Evolutionary conservation across 2,888 invertebrate genomes (phyloP), one percentile per base, ranked within the genome.

Genomic region (Andrena dorsata): DNA sequence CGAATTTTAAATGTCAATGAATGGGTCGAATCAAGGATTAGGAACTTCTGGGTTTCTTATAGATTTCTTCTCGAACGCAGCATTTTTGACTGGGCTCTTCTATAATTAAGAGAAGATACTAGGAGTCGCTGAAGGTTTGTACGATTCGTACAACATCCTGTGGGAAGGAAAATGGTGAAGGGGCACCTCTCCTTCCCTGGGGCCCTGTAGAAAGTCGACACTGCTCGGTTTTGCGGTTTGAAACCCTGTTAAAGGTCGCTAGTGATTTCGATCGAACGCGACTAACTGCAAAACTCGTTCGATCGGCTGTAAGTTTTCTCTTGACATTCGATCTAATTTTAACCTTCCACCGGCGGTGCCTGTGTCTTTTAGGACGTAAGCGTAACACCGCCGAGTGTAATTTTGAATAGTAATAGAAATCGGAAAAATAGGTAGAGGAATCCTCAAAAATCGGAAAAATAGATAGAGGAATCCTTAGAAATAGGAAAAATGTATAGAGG

Each of bases 191-290:
- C n/a, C 10, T 58, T 49, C 78, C 85, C 76, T 49, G 49, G n/a
- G 63, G 81, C 83, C 13, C 28, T 26, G 60, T 84, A 81, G 85
- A 81, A 81, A 85, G 85, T 81, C 35, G 72, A 64, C 51, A 68
- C 56, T 7, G 53, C 26, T 49, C 58, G 61, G 47, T 71, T 80
- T 73, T 73, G 66, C 65, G 76, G 63, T 65, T 81, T 72, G 81
- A 74, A 76, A 76, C 74, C 60, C n/a, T 74, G 74, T 71, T 76
- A 84, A 82, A 84, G 79, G 79, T 79, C 76, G 74, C n/a, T 53
- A 41, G 23, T 4, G 53, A 78, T 75, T 73, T 78, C 75, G 61
- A 53, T 69, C 65, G 69, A 64, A 63, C 51, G 41, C 60, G 32
- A 64, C 30, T 51, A 56, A 56, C 66, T 61, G 70, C 51, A 70